Evolutionary conservation across 2,888 invertebrate species (phyloP).

Genomic region (Reticulitermes lucifugus): DNA sequence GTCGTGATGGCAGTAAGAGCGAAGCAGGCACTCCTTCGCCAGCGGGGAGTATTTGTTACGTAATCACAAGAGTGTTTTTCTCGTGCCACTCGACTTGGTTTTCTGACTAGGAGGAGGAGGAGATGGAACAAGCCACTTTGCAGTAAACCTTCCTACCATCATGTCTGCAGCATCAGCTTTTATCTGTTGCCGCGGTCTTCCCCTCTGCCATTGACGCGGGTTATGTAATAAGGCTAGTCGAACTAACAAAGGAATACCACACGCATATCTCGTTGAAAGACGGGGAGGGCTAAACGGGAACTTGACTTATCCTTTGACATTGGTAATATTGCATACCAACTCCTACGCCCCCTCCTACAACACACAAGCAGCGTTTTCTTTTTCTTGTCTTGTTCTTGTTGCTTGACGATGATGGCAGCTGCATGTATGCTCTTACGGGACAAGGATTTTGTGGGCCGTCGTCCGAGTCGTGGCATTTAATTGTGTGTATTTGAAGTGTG

Average conservation of each 20-base stretch:
- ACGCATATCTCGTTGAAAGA: background rate
- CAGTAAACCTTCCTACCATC: slow-evolving; percentile 8
- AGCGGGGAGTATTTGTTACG: slow-evolving; percentile 5
- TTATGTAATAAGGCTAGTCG: slow-evolving; percentile 6
- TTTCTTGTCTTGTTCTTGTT: background rate
- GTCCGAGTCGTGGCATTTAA: background rate
- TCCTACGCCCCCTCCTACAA: background rate
- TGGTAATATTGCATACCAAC: slow-evolving; percentile 1
- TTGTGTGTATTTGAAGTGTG: background rate
- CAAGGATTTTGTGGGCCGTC: background rate
- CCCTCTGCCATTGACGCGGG: background rate
- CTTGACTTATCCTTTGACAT: slow-evolving; percentile 19
- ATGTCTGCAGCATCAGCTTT: slow-evolving; percentile 11
- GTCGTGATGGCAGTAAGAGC: background rate
- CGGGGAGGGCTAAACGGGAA: background rate
- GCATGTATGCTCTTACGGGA: background rate
- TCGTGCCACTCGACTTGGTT: background rate
- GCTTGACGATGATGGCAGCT: no score
- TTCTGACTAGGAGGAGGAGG: background rate
- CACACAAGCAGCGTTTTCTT: background rate
- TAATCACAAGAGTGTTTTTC: background rate
- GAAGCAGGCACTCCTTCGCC: slow-evolving; percentile 31
- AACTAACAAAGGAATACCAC: slow-evolving; percentile 18
- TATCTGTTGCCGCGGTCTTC: slow-evolving; percentile 7
- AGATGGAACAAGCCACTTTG: slow-evolving; percentile 11